phyloP scores from a whole-genome alignment of 2,113 vertebrate genomes.

The Polypterus bichir region DNA sequence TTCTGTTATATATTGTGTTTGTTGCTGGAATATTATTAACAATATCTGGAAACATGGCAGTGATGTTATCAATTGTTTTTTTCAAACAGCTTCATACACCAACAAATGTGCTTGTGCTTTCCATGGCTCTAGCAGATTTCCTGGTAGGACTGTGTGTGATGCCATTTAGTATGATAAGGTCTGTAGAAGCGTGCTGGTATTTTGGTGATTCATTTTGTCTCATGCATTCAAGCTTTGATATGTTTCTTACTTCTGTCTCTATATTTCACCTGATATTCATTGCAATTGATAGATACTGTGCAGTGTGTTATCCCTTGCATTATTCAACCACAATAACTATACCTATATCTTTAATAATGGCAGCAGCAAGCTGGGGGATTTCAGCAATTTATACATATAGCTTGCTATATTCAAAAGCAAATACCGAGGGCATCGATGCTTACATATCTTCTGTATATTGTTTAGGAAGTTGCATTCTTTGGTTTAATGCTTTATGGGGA shows the following conservation, averaged over 20 bases:
- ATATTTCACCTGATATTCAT: slow-evolving; percentile 36
- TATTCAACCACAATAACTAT: slow-evolving; percentile 25
- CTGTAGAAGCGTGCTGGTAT: slow-evolving; percentile 35
- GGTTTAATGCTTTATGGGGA: slow-evolving; percentile 22
- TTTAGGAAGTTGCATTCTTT: slow-evolving; percentile 22
- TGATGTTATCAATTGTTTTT: slow-evolving; percentile 33
- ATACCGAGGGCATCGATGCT: slow-evolving; percentile 19
- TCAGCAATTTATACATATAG: slow-evolving; percentile 21
- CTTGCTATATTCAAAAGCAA: slow-evolving; percentile 25
- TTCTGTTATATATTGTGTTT: slow-evolving; percentile 27
- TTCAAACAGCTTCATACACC: slow-evolving; percentile 39
- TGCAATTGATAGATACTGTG: slow-evolving; percentile 27
- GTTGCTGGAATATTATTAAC: slow-evolving; percentile 24
- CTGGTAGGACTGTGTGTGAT: slow-evolving; percentile 30
- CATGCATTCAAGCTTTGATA: slow-evolving; percentile 28
- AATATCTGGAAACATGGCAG: slow-evolving; percentile 29
- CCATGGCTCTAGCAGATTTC: slow-evolving; percentile 35
- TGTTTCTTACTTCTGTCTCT: slow-evolving; percentile 30
- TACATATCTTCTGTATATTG: slow-evolving; percentile 20
- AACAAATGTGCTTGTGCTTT: slow-evolving; percentile 35
- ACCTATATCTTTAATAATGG: slow-evolving; percentile 25
- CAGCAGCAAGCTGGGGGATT: slow-evolving; percentile 23
- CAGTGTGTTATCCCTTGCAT: slow-evolving; percentile 27
- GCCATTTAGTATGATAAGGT: slow-evolving; percentile 29
- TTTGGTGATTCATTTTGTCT: slow-evolving; percentile 31